Conservation (phyloP, 2,888 invertebrate species). For the Hydrotaea cyrtoneurina region DNA sequence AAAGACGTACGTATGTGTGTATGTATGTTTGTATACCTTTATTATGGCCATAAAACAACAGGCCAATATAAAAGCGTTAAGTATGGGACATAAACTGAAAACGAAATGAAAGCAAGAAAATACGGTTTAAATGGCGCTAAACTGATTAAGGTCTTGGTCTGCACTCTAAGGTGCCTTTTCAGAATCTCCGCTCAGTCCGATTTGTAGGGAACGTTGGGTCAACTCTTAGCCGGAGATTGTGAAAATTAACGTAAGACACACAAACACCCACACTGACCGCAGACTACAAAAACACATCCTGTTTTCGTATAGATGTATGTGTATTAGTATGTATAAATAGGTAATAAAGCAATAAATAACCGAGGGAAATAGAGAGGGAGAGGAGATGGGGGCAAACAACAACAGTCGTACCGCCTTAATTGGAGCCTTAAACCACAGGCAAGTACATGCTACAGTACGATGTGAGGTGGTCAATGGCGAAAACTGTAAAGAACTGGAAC, state of each 20-base stretch:
- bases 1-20: no score
- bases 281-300: not conserved
- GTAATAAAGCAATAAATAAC: constrained; percentile 21
- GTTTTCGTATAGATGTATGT: not conserved
- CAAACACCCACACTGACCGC: not conserved
- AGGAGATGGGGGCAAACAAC: not conserved
- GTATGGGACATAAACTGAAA: not conserved
- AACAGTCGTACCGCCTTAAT: constrained; percentile 25
- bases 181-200: no score
- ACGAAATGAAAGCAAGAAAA: not conserved
- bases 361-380: not conserved
- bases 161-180: no score
- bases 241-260: no score
- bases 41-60: not conserved
- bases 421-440: not conserved
- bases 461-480: not conserved
- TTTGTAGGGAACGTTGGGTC: no score
- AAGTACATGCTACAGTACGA: not conserved
- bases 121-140: not conserved
- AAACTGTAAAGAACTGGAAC: not conserved
- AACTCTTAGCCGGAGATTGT: no score
- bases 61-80: not conserved
- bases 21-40: no score
- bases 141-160: constrained; percentile 25
- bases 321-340: not conserved